phyloP scores from a whole-genome alignment of 2,888 invertebrate species.

The Rapana venosa region DNA sequence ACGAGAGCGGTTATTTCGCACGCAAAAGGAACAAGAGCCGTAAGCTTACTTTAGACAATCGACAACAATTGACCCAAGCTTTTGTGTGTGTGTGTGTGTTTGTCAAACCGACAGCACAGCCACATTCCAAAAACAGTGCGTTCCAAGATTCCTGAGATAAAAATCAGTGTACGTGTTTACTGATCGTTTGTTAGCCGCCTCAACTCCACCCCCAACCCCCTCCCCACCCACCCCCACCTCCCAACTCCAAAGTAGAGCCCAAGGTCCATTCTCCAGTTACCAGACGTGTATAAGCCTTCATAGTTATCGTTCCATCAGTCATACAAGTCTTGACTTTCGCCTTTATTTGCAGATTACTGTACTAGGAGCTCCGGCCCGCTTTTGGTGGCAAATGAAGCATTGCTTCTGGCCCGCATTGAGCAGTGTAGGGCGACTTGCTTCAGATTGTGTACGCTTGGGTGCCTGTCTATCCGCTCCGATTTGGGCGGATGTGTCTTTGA shows the following conservation, averaged over 20 bases:
- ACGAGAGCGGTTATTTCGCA: not conserved
- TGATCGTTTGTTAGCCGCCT: not conserved
- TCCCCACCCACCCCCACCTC: not conserved
- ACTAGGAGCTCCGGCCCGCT: not conserved
- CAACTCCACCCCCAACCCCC: not conserved
- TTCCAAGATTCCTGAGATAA: slow-evolving; percentile 13
- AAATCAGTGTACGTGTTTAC: slow-evolving; percentile 24
- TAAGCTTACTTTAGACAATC: not conserved
- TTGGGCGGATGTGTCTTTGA: not conserved
- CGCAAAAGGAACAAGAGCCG: not conserved
- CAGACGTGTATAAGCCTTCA: not conserved
- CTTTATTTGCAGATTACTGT: slow-evolving; percentile 16
- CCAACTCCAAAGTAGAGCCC: not conserved
- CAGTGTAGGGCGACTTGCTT: not conserved
- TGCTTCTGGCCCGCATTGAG: not conserved
- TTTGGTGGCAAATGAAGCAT: slow-evolving; percentile 23
- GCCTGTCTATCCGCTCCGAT: not conserved
- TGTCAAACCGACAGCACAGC: not conserved
- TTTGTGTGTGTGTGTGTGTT: not conserved
- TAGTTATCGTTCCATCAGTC: slow-evolving; percentile 27
- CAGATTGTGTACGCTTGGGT: not conserved
- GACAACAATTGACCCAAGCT: not conserved
- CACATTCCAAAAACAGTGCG: not conserved
- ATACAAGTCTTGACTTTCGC: slow-evolving; percentile 13
- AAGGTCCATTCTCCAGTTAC: not conserved